These are phyloP conservation scores for Sussaba pulchella DNA, from an alignment of 2,888 invertebrate species.

Conservation along the genomic window DNA sequence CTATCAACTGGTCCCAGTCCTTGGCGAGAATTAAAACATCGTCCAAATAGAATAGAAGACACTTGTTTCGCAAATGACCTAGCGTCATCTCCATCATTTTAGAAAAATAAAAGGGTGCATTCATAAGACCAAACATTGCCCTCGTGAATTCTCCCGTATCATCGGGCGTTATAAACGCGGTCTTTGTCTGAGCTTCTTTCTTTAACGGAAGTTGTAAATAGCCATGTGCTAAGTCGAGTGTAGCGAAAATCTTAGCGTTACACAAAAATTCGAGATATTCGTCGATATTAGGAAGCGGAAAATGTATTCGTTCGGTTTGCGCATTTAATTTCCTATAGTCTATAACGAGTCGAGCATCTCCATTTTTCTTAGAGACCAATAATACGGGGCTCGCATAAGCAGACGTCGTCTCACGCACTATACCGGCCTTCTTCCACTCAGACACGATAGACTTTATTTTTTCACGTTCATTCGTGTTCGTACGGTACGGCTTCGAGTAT, in stretches of 20 bases:
- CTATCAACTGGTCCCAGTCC: conserved; percentile 68
- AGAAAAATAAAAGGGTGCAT: conserved; percentile 73
- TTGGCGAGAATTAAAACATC: conserved; percentile 71
- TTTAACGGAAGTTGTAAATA: conserved; percentile 65
- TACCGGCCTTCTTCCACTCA: conserved; percentile 64
- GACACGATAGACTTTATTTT: conserved; percentile 57
- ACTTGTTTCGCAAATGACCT: conserved; percentile 64
- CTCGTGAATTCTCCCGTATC: conserved; percentile 71
- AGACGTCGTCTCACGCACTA: conserved; percentile 66
- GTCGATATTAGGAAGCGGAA: conserved; percentile 62
- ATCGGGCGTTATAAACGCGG: conserved; percentile 69
- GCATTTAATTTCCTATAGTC: conserved; percentile 66
- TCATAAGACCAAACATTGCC: conserved; percentile 74
- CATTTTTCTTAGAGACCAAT: conserved; percentile 63
- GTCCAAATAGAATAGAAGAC: conserved; percentile 74
- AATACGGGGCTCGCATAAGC: conserved; percentile 67
- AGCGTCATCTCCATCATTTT: conserved; percentile 63
- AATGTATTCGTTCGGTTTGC: conserved; percentile 56
- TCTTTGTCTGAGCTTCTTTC: conserved; percentile 58
- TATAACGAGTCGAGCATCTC: conserved; percentile 65
- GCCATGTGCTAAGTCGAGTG: conserved; percentile 59
- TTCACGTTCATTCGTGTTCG: conserved; percentile 45
- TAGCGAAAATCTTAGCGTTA: conserved; percentile 38
- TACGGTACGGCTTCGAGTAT: conserved; percentile 45
- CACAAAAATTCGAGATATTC: conserved; percentile 53